Percentiles rank a stretch among this genome's conserved stretches.
Evolutionary conservation across 2,113 vertebrate genomes (phyloP).

Genomic region (Dipodomys merriami): DNA sequence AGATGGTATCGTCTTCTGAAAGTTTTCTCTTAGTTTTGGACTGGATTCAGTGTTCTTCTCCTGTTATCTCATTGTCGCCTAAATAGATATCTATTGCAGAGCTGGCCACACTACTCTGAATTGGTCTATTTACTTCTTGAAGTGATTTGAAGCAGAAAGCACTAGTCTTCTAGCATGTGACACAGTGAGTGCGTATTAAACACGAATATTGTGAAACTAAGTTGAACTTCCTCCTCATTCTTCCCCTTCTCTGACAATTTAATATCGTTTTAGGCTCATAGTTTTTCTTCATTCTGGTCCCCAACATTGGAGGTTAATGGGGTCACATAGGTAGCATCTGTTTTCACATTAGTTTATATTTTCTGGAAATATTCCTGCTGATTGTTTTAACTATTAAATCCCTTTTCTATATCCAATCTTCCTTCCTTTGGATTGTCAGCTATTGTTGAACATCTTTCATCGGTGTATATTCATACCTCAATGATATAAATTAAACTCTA

Average conservation of each 20-base stretch:
- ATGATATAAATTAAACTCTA: neutral
- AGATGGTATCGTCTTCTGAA: neutral
- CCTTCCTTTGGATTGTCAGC: neutral
- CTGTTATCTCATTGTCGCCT: neutral
- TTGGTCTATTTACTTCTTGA: neutral
- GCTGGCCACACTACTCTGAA: neutral
- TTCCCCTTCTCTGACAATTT: neutral
- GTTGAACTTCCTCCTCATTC: too few species aligned
- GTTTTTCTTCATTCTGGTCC: slow-evolving; percentile 1
- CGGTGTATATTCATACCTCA: neutral
- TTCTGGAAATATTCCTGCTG: neutral
- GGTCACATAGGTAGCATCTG: neutral
- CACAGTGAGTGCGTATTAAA: too few species aligned
- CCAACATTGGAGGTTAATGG: neutral
- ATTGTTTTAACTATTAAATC: neutral
- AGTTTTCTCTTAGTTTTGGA: neutral
- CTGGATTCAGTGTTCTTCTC: neutral
- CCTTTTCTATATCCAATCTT: neutral
- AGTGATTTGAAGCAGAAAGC: too few species aligned
- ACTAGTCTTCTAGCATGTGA: too few species aligned
- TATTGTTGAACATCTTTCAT: neutral
- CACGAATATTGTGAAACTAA: too few species aligned
- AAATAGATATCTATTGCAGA: neutral
- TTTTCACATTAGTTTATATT: neutral
- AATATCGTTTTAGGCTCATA: neutral